These are phyloP conservation scores for Alviniconcha marisindica DNA, from an alignment of 1,140 invertebrate genomes.

Conservation along the genomic window DNA sequence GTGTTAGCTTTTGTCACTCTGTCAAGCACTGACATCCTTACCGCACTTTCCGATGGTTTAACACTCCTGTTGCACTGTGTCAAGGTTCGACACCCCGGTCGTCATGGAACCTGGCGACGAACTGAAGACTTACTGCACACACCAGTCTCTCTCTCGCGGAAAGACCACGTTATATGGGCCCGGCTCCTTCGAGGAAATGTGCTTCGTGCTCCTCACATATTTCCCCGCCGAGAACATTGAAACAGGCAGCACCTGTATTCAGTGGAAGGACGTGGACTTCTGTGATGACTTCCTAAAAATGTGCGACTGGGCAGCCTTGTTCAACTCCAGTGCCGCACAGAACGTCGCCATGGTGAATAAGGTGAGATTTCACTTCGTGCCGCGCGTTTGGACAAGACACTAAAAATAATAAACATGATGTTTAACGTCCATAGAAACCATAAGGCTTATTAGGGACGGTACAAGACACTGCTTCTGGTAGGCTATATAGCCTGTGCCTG, in stretches of 20 bases:
- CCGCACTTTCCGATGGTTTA: too few relatives aligned
- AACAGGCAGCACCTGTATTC: background rate
- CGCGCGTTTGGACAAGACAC: too few relatives aligned
- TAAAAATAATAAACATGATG: too few relatives aligned
- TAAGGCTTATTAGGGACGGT: too few relatives aligned
- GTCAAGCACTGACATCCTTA: too few relatives aligned
- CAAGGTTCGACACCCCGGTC: slow-evolving; percentile 47
- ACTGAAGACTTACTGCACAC: background rate
- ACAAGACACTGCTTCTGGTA: too few relatives aligned
- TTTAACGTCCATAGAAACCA: too few relatives aligned
- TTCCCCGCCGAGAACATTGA: slow-evolving; percentile 4
- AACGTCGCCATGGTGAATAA: background rate
- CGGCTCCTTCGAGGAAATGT: slow-evolving; percentile 10
- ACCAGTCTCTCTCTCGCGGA: background rate
- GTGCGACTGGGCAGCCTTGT: background rate
- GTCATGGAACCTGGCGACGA: background rate
- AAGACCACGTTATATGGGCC: background rate
- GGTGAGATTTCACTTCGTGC: too few relatives aligned
- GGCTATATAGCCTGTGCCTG: too few relatives aligned
- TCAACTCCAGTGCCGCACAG: background rate
- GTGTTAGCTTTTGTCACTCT: too few relatives aligned
- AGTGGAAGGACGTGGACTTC: slow-evolving; percentile 2
- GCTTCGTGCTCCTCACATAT: background rate
- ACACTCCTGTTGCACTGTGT: too few relatives aligned
- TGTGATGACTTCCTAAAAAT: background rate